Conservation (phyloP, 2,888 invertebrate genomes). For the Pristionchus entomophagus region DNA sequence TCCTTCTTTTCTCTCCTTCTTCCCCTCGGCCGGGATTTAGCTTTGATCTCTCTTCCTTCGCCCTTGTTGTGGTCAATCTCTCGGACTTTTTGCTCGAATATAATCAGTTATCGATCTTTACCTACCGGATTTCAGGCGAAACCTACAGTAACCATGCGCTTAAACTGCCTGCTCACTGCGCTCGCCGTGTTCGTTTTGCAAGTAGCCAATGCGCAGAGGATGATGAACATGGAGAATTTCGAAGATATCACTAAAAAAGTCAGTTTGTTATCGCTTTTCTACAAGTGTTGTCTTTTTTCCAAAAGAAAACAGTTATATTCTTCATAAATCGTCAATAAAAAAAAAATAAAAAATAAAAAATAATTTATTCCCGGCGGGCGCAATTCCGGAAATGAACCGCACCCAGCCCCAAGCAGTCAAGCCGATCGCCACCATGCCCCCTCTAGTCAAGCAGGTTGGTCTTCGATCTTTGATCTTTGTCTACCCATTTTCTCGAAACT, state of each 20-base stretch:
- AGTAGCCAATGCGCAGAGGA: not conserved
- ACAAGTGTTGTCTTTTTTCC: not conserved
- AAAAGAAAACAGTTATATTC: not conserved
- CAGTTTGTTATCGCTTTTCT: not conserved
- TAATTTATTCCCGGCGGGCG: not conserved
- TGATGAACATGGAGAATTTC: not conserved
- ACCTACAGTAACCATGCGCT: constrained; percentile 2
- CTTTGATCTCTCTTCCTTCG: constrained; percentile 6
- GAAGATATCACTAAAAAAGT: constrained; percentile 17
- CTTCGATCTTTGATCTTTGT: not conserved
- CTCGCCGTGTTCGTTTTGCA: constrained; percentile 25
- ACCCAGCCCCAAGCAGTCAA: not conserved
- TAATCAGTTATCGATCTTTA: not conserved
- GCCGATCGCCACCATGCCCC: not conserved
- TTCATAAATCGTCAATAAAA: too few species aligned
- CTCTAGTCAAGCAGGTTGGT: constrained; percentile 11
- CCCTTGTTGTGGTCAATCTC: not conserved
- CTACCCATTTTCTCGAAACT: not conserved
- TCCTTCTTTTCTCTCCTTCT: not conserved
- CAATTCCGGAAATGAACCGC: constrained; percentile 1
- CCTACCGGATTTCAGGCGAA: not conserved
- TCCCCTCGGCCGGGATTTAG: not conserved
- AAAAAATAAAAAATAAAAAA: not conserved
- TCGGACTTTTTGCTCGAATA: not conserved
- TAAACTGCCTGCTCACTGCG: constrained; percentile 7